Percentiles rank a stretch among this genome's conserved stretches.
Conservation (phyloP, 53 echinoderm and acorn worm genomes). For the Crossaster papposus region DNA sequence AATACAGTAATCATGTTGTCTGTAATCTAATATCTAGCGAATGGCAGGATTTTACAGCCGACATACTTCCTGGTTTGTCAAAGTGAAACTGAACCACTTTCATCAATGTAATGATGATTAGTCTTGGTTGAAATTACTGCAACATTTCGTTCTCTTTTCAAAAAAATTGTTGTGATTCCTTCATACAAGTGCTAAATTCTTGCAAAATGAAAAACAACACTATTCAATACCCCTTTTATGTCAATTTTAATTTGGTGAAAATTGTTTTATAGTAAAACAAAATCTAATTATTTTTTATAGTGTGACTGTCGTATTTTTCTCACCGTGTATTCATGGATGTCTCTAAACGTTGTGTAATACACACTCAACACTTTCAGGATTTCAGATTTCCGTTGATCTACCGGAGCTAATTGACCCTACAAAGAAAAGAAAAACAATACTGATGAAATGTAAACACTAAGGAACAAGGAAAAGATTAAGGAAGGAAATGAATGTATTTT, state of each 20-base stretch:
- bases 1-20: too few relatives aligned
- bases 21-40: too few relatives aligned
- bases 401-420: slow-evolving; percentile 75
- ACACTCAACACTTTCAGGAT: slow-evolving; percentile 85
- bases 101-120: neutral
- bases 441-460: neutral
- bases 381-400: slow-evolving; percentile 86
- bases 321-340: slow-evolving; percentile 91
- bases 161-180: too few relatives aligned
- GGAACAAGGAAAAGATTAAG: neutral
- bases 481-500: neutral
- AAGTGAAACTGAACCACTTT: neutral
- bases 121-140: neutral
- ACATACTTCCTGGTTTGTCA: too few relatives aligned
- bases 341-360: slow-evolving; percentile 96
- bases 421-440: neutral
- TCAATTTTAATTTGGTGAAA: too few relatives aligned
- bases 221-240: too few relatives aligned
- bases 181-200: too few relatives aligned
- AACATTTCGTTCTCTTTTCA: too few relatives aligned
- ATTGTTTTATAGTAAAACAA: too few relatives aligned
- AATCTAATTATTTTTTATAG: too few relatives aligned
- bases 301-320: slow-evolving; percentile 14
- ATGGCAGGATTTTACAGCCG: too few relatives aligned
- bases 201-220: too few relatives aligned